Percentiles rank a stretch among this genome's conserved stretches.
phyloP scores from a whole-genome alignment of 2,888 invertebrate species.

The Linnaemya tessellans region DNA sequence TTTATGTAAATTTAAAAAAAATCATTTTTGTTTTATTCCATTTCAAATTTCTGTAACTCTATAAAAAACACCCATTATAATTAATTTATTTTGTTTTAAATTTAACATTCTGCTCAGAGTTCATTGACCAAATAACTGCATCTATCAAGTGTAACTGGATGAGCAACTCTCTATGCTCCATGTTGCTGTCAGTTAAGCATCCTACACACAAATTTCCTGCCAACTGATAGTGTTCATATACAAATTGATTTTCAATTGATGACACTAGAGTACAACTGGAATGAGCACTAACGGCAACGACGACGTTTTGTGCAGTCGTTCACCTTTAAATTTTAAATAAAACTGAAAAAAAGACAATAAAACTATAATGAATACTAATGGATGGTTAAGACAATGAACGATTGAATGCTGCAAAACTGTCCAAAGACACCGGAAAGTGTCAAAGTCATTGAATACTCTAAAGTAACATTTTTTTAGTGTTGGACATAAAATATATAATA shows the following conservation, averaged over 20 bases:
- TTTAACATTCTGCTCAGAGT: background rate
- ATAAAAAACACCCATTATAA: too few species aligned
- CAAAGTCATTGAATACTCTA: too few species aligned
- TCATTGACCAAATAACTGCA: background rate
- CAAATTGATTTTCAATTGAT: slow-evolving; percentile 1
- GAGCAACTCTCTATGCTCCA: background rate
- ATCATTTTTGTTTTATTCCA: too few species aligned
- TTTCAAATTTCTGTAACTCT: too few species aligned
- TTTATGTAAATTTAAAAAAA: too few species aligned
- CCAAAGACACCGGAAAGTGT: background rate
- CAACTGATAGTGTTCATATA: background rate
- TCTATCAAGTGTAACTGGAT: background rate
- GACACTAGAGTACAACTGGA: background rate
- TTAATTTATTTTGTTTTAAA: too few species aligned
- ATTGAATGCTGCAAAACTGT: background rate
- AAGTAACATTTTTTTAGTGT: too few species aligned
- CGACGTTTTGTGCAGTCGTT: background rate
- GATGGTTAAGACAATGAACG: background rate
- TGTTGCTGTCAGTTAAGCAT: background rate
- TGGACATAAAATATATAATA: too few species aligned
- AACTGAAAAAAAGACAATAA: background rate
- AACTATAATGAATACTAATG: slow-evolving; percentile 16
- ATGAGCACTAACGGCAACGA: background rate
- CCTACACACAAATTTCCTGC: background rate
- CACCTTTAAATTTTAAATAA: background rate